phyloP scores from a whole-genome alignment of 1,140 invertebrate genomes.

The Listronotus oregonensis region DNA sequence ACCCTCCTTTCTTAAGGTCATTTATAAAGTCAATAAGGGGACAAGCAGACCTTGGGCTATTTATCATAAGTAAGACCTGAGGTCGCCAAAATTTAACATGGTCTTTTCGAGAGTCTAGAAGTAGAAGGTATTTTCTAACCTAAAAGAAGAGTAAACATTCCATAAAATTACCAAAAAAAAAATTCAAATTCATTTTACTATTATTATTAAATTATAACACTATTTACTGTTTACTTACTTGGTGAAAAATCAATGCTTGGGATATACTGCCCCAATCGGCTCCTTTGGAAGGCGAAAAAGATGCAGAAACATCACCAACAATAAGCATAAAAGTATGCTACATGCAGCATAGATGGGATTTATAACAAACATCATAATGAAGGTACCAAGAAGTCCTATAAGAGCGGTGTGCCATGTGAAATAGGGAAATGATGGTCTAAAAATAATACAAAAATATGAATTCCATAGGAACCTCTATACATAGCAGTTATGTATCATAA shows the following conservation, averaged over 20 bases:
- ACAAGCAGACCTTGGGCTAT: conserved; percentile 86
- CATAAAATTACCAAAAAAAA: no score
- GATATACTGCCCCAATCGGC: conserved; percentile 95
- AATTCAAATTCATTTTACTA: no score
- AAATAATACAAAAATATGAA: conserved; percentile 45
- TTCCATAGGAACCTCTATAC: no score
- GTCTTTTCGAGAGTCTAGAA: conserved; percentile 94
- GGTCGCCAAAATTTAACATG: conserved; percentile 99
- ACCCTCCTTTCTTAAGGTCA: conserved; percentile 96
- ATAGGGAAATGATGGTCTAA: conserved; percentile 93
- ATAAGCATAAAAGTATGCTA: conserved; percentile 84
- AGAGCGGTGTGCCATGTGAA: conserved; percentile 95
- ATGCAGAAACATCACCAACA: conserved; percentile 86
- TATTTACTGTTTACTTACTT: conserved; percentile 68
- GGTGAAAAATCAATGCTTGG: conserved; percentile 98
- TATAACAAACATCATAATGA: conserved; percentile 95
- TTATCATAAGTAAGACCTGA: conserved; percentile 92
- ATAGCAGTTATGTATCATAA: no score
- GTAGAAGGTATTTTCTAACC: conserved; percentile 94
- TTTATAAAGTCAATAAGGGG: conserved; percentile 97
- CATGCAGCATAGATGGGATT: conserved; percentile 88
- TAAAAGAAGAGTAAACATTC: conserved; percentile 48
- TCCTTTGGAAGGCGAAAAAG: conserved; percentile 86
- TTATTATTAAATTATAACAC: no score
- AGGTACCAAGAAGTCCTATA: conserved; percentile 82